Conservation (phyloP, 1,140 invertebrate genomes). For the Hypothenemus hampei region DNA sequence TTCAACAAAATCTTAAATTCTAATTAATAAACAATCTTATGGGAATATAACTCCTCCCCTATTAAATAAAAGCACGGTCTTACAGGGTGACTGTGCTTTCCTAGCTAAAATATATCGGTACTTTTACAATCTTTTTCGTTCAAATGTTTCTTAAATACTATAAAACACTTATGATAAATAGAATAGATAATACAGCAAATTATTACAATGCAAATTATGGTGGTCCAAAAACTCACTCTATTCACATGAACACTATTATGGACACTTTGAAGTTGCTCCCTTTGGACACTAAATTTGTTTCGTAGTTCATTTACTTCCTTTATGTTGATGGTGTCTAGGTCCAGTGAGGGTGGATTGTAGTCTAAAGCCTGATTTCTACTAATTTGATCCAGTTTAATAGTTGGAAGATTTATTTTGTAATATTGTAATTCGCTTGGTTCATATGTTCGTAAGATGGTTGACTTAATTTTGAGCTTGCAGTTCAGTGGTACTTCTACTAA, state of each 20-base stretch:
- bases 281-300: background rate
- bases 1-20: too few species aligned
- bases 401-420: conserved; percentile 3
- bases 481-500: conserved; percentile 4
- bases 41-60: too few species aligned
- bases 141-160: background rate
- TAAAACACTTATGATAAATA: background rate
- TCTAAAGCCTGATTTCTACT: background rate
- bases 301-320: background rate
- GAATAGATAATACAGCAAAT: background rate
- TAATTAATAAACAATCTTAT: too few species aligned
- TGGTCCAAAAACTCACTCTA: conserved; percentile 9
- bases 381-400: background rate
- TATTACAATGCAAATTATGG: background rate
- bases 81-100: background rate
- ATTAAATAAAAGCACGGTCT: background rate
- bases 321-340: conserved; percentile 1
- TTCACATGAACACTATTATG: conserved; percentile 1
- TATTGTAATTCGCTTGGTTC: conserved; percentile 1
- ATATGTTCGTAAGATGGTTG: conserved; percentile 1
- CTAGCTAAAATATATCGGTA: background rate
- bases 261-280: background rate
- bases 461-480: conserved; percentile 9
- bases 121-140: background rate
- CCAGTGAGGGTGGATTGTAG: conserved; percentile 5